These are phyloP conservation scores for Triops longicaudatus DNA, from an alignment of 1,140 invertebrate genomes.

Conservation along the genomic window DNA sequence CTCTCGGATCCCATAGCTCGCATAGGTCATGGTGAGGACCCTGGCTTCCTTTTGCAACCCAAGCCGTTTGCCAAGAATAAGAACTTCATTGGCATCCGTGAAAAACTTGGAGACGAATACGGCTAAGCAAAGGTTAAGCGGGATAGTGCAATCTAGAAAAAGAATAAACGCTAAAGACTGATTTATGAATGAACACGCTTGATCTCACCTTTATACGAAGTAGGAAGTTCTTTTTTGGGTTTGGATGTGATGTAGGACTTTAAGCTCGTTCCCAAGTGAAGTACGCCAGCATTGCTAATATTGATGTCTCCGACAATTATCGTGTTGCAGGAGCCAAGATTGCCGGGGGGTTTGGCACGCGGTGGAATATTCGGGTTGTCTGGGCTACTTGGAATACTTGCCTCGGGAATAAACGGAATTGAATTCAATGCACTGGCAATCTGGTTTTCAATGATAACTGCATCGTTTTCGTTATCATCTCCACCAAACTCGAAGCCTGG, in stretches of 20 bases:
- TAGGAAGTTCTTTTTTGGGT: background rate
- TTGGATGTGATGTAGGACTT: background rate
- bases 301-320: background rate
- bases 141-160: background rate
- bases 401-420: too few relatives aligned
- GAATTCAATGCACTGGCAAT: too few relatives aligned
- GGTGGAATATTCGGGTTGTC: background rate
- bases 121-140: background rate
- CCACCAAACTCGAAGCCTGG: too few relatives aligned
- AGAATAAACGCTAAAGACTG: background rate
- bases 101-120: background rate
- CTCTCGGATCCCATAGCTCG: background rate
- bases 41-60: background rate
- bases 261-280: background rate
- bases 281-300: background rate
- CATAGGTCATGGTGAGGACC: background rate
- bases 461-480: too few relatives aligned
- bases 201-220: background rate
- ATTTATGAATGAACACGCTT: background rate
- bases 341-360: background rate
- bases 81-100: background rate
- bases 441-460: too few relatives aligned
- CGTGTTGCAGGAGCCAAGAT: background rate
- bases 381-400: too few relatives aligned
- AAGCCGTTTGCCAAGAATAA: background rate